phyloP scores from a whole-genome alignment of 1,140 invertebrate genomes.

The Cyclina sinensis region DNA sequence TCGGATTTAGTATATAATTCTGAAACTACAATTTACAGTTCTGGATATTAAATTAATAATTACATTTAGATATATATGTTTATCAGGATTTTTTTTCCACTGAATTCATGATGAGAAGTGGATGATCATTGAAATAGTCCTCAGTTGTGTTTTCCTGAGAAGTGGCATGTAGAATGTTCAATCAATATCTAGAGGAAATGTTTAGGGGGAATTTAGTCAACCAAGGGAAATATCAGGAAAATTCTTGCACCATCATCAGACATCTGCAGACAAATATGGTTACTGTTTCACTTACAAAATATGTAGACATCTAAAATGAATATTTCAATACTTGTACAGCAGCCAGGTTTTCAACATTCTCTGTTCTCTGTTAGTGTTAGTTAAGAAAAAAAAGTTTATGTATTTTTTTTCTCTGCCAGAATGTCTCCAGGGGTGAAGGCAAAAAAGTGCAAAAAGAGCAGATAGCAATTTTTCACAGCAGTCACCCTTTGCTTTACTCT shows the following conservation, averaged over 20 bases:
- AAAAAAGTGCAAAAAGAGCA: too few relatives aligned
- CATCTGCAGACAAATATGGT: not conserved
- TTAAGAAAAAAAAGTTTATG: not conserved
- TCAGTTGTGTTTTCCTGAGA: not conserved
- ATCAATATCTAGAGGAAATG: constrained; percentile 13
- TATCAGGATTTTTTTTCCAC: too few relatives aligned
- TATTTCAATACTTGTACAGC: too few relatives aligned
- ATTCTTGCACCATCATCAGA: not conserved
- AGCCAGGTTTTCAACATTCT: not conserved
- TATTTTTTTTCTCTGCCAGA: too few relatives aligned
- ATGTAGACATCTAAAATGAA: too few relatives aligned
- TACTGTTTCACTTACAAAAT: not conserved
- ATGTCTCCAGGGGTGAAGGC: too few relatives aligned
- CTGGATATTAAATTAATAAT: too few relatives aligned
- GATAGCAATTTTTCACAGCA: too few relatives aligned
- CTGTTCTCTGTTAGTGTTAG: not conserved
- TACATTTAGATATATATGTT: too few relatives aligned
- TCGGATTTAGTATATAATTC: too few relatives aligned
- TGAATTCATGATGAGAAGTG: not conserved
- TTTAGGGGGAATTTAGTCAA: not conserved
- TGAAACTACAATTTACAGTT: too few relatives aligned
- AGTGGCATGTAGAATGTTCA: not conserved
- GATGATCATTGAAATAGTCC: not conserved
- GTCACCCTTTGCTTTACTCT: too few relatives aligned
- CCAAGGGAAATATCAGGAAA: not conserved